Percentiles rank a stretch among this genome's conserved stretches.
phyloP scores from a whole-genome alignment of 2,888 invertebrate species.

The Apamea monoglypha region DNA sequence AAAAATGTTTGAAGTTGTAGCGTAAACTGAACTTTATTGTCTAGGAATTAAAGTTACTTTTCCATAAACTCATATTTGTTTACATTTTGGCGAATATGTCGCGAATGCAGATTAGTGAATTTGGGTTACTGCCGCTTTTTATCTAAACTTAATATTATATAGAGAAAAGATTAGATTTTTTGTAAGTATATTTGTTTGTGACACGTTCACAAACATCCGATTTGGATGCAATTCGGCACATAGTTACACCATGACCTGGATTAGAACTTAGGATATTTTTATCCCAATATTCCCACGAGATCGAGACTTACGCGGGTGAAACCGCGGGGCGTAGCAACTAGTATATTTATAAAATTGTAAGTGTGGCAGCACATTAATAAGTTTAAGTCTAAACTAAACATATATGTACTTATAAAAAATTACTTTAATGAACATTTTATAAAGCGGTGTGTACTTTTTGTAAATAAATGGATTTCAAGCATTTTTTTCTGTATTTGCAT shows the following conservation, averaged over 20 bases:
- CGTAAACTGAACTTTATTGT: too few species aligned
- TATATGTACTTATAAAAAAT: neutral
- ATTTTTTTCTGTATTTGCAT: neutral
- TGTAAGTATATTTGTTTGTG: neutral
- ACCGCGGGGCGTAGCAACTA: neutral
- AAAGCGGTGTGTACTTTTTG: constrained; percentile 36
- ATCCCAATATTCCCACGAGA: neutral
- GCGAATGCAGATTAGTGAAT: neutral
- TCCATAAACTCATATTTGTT: too few species aligned
- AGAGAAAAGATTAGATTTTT: neutral
- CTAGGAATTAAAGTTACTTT: too few species aligned
- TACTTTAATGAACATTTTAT: constrained; percentile 12
- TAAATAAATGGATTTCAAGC: constrained; percentile 48
- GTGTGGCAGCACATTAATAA: neutral
- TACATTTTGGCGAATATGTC: too few species aligned
- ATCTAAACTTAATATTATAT: neutral
- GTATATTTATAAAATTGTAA: neutral
- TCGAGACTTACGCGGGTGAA: neutral
- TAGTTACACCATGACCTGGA: neutral
- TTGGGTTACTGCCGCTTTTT: too few species aligned
- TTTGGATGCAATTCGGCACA: neutral
- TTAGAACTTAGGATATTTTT: neutral
- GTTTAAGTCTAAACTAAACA: neutral
- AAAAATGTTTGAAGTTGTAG: too few species aligned
- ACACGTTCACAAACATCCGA: neutral